Evolutionary conservation across 2,113 vertebrate species (phyloP).

Genomic region (Philantomba maxwellii): DNA sequence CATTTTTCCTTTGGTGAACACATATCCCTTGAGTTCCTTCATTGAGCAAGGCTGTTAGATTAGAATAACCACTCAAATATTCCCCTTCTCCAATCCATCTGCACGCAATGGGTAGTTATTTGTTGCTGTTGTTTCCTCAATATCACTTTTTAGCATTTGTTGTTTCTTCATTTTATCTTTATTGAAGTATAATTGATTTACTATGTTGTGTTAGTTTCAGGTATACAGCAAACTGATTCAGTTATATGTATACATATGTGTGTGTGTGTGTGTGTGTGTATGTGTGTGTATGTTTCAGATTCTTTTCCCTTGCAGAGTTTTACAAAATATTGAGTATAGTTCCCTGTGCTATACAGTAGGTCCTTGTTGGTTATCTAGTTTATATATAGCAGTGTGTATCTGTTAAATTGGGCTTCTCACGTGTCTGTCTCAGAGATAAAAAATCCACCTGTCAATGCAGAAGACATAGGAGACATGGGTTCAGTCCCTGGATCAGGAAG

Average conservation of each 20-base stretch:
- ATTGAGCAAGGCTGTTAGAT: background rate
- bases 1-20: too few species aligned
- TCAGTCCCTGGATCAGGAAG: background rate
- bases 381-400: background rate
- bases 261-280: background rate
- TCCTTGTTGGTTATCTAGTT: background rate
- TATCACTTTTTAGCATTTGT: background rate
- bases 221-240: background rate
- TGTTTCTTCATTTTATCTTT: background rate
- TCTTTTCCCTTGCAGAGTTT: background rate
- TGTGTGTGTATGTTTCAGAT: background rate
- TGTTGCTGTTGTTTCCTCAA: background rate
- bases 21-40: background rate
- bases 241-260: background rate
- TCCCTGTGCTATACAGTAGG: background rate
- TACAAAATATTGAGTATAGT: background rate
- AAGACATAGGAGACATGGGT: background rate
- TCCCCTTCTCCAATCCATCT: background rate
- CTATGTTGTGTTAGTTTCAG: background rate
- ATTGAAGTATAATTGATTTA: background rate
- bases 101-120: background rate
- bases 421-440: background rate
- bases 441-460: background rate
- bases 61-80: fast-evolving
- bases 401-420: background rate